Evolutionary conservation across 2,888 invertebrate genomes (phyloP).

Genomic region (Hofmannophila pseudospretella): DNA sequence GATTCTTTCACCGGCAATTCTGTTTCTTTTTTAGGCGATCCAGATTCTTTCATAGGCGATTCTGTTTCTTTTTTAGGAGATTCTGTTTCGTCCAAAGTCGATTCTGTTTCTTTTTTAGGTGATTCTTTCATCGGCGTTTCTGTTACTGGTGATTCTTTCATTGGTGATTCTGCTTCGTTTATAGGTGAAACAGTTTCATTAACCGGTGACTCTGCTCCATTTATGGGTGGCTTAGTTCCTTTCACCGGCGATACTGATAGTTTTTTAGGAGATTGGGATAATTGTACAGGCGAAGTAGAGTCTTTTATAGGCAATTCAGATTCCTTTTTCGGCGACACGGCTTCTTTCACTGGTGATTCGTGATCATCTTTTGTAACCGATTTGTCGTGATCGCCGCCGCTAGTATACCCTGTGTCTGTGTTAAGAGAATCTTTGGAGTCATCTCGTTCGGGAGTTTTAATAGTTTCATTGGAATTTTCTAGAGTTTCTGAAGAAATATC

Average conservation of each 20-base stretch:
- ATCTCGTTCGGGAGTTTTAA: slow-evolving; percentile 36
- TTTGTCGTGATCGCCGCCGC: slow-evolving; percentile 24
- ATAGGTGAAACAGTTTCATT: not conserved
- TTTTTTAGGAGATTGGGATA: slow-evolving; percentile 11
- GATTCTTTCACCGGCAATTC: not conserved
- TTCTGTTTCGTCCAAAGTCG: not conserved
- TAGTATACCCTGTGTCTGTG: slow-evolving; percentile 42
- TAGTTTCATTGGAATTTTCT: slow-evolving; percentile 30
- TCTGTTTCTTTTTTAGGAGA: not conserved
- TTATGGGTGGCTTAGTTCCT: not conserved
- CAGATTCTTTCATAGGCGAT: not conserved
- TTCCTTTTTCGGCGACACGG: slow-evolving; percentile 12
- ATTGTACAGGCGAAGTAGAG: slow-evolving; percentile 8
- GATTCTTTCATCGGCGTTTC: too few species aligned
- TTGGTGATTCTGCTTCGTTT: not conserved
- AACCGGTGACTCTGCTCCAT: slow-evolving; percentile 1
- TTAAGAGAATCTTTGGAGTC: slow-evolving; percentile 44
- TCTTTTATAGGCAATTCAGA: slow-evolving; percentile 10
- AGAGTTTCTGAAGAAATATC: slow-evolving; percentile 29
- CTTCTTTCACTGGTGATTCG: slow-evolving; percentile 8
- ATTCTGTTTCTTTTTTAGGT: slow-evolving; percentile 1
- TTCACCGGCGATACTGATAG: slow-evolving; percentile 11
- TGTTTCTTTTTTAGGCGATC: not conserved
- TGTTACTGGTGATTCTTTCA: not conserved
- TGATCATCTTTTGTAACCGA: slow-evolving; percentile 16